Evolutionary conservation across 2,888 invertebrate genomes (phyloP).

Genomic region (Leptodirus hochenwartii): DNA sequence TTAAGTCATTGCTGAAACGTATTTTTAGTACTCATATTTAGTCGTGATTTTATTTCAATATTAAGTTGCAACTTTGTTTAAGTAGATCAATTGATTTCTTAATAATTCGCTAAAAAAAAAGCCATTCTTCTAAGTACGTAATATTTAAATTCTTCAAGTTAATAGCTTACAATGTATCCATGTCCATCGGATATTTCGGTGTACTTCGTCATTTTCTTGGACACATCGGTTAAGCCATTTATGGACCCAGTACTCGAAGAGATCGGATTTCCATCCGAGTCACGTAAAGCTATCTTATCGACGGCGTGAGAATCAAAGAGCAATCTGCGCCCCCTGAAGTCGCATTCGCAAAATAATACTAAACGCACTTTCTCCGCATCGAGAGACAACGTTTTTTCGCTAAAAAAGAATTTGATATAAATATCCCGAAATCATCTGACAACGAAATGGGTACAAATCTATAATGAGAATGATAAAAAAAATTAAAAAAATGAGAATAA

Average conservation of each 20-base stretch:
- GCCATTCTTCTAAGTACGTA: background rate
- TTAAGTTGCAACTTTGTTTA: too few relatives aligned
- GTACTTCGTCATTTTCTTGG: constrained; percentile 23
- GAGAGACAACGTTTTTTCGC: constrained; percentile 40
- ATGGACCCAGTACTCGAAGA: too few relatives aligned
- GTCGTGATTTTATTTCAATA: too few relatives aligned
- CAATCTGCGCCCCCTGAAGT: constrained; percentile 59
- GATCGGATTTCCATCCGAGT: constrained; percentile 5
- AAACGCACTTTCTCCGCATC: constrained; percentile 59
- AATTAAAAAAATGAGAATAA: too few relatives aligned
- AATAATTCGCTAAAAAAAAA: too few relatives aligned
- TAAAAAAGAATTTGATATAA: constrained; percentile 20
- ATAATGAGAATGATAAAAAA: too few relatives aligned
- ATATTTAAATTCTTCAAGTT: background rate
- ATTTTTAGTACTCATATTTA: too few relatives aligned
- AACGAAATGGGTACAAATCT: too few relatives aligned
- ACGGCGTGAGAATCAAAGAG: constrained; percentile 66
- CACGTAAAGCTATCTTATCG: constrained; percentile 33
- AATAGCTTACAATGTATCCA: constrained; percentile 43
- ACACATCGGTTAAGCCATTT: too few relatives aligned
- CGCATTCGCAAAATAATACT: constrained; percentile 72
- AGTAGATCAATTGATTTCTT: too few relatives aligned
- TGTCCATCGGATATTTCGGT: constrained; percentile 45
- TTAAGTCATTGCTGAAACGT: too few relatives aligned
- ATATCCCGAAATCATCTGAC: too few relatives aligned